Evolutionary conservation across 2,797 vertebrate species (phyloP).

Genomic region (Coracias cyanogaster): DNA sequence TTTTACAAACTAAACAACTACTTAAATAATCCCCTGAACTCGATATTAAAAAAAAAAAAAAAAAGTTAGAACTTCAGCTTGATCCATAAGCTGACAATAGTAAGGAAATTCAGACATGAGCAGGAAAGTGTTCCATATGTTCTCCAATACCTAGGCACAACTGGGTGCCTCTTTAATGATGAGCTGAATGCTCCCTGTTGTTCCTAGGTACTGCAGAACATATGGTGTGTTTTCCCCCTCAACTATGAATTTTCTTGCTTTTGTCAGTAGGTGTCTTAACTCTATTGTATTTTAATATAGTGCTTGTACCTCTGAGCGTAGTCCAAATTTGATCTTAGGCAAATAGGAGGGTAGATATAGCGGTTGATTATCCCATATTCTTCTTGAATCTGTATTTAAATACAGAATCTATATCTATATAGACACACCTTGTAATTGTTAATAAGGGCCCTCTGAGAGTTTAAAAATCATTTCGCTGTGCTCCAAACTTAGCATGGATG

Average conservation of each 20-base stretch:
- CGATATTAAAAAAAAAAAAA: slow-evolving; percentile 25
- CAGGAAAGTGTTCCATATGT: slow-evolving; percentile 83
- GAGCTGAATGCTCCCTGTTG: slow-evolving; percentile 82
- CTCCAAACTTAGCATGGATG: slow-evolving; percentile 82
- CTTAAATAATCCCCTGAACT: slow-evolving; percentile 10
- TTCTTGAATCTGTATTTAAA: slow-evolving; percentile 51
- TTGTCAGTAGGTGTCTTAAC: slow-evolving; percentile 82
- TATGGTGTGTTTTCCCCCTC: slow-evolving; percentile 76
- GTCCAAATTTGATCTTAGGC: slow-evolving; percentile 69
- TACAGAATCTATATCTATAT: slow-evolving; percentile 49
- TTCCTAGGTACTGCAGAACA: slow-evolving; percentile 82
- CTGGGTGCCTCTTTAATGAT: slow-evolving; percentile 86
- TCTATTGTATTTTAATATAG: slow-evolving; percentile 78
- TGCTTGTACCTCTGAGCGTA: slow-evolving; percentile 72
- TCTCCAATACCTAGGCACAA: slow-evolving; percentile 82
- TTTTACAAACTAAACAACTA: slow-evolving; percentile 9
- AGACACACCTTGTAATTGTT: slow-evolving; percentile 74
- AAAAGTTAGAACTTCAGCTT: slow-evolving; percentile 56
- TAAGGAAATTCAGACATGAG: slow-evolving; percentile 75
- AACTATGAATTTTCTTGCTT: slow-evolving; percentile 80
- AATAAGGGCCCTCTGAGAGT: slow-evolving; percentile 68
- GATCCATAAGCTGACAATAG: slow-evolving; percentile 73
- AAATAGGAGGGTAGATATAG: slow-evolving; percentile 69
- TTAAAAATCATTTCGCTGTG: slow-evolving; percentile 65
- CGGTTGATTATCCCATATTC: slow-evolving; percentile 67